phyloP scores from a whole-genome alignment of 2,113 vertebrate genomes.

The Odocoileus hemionus region DNA sequence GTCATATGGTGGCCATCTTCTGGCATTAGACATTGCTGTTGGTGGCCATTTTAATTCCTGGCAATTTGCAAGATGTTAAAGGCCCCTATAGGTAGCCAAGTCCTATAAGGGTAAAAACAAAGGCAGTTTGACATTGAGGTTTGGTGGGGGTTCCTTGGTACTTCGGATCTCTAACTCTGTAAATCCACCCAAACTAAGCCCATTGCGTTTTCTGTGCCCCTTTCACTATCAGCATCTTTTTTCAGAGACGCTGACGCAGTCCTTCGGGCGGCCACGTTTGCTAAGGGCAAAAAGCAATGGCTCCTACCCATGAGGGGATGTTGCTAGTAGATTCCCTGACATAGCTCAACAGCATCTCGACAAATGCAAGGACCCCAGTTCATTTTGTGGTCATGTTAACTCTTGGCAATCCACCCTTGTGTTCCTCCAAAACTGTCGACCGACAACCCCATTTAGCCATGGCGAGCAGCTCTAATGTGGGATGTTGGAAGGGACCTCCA shows the following conservation, averaged over 20 bases:
- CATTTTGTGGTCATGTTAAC: background rate
- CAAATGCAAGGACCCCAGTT: background rate
- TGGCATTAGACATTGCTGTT: background rate
- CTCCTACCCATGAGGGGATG: background rate
- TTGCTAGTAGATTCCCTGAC: background rate
- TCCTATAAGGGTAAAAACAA: background rate
- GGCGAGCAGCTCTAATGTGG: accelerated
- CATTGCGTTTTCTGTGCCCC: background rate
- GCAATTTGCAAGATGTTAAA: background rate
- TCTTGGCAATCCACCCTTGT: background rate
- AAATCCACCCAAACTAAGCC: background rate
- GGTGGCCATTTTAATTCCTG: background rate
- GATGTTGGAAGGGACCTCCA: background rate
- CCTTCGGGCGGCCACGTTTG: background rate
- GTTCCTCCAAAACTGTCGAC: background rate
- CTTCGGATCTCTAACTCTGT: background rate
- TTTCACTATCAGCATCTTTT: background rate
- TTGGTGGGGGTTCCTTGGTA: background rate
- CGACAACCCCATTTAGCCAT: background rate
- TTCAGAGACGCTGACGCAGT: background rate
- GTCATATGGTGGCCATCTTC: background rate
- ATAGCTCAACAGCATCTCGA: too few relatives aligned
- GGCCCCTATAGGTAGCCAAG: background rate
- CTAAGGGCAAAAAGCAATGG: background rate
- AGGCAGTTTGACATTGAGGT: background rate